phyloP scores from a whole-genome alignment of 92 coral and sea anemone species.

The Epizoanthus scotinus region DNA sequence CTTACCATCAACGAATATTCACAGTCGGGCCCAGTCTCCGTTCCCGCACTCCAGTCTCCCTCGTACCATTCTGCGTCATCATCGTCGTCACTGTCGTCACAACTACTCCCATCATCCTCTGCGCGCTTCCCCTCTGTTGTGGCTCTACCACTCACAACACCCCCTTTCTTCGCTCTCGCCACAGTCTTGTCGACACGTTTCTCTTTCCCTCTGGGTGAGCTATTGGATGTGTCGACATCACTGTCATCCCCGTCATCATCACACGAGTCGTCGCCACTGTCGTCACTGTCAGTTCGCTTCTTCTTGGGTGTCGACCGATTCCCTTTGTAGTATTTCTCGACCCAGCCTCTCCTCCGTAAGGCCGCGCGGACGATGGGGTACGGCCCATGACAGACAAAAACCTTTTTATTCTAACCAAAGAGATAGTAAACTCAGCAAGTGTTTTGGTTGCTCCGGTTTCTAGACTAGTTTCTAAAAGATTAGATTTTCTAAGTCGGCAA shows the following conservation, averaged over 20 bases:
- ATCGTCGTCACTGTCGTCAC: constrained; percentile 69
- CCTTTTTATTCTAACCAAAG: constrained; percentile 70
- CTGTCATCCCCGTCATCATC: constrained; percentile 65
- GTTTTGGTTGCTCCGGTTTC: too few relatives aligned
- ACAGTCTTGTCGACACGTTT: constrained; percentile 27
- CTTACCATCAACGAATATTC: constrained; percentile 95
- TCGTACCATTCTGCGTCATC: constrained; percentile 53
- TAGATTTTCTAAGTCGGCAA: too few relatives aligned
- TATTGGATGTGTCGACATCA: constrained; percentile 51
- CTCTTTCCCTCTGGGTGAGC: constrained; percentile 51
- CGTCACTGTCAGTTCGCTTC: constrained; percentile 47
- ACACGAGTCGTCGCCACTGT: constrained; percentile 57
- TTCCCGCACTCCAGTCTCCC: constrained; percentile 95
- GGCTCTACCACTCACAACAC: constrained; percentile 11
- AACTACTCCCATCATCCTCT: constrained; percentile 54
- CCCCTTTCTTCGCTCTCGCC: not conserved
- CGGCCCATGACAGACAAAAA: constrained; percentile 87
- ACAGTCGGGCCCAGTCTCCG: constrained; percentile 84
- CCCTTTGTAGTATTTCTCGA: constrained; percentile 91
- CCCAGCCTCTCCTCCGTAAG: constrained; percentile 91
- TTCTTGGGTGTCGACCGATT: constrained; percentile 50
- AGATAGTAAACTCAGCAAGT: not conserved
- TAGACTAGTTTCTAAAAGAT: too few relatives aligned
- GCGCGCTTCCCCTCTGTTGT: constrained; percentile 36
- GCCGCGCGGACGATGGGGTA: constrained; percentile 95